Base-by-base conservation (phyloP, 2,888 invertebrate species). In the Tuberolachnus salignus region DNA sequence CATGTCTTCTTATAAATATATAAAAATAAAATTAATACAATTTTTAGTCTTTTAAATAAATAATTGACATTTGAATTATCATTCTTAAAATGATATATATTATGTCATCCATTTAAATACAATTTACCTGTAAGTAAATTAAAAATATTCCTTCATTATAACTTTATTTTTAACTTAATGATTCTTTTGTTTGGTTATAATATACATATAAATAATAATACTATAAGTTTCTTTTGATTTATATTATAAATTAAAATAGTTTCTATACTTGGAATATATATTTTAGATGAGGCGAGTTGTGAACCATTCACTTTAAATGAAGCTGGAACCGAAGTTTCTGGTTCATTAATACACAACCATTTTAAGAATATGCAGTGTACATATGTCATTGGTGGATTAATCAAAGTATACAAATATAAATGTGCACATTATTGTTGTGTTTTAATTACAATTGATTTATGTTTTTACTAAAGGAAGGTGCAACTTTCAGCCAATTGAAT, bases 321-420 rank as follows among this genome's bases (percentile, higher is more conserved):
- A 61, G 85, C 86, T 61, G 86, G 90, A 83, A 70, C 63, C 23
- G 81, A 81, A 46, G 81, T 82, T 42, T 82, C 82, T 75, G 87
- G 88, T 16, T 85, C 87, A 11, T 83, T 85, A 19, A 86, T 89
- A 44, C 85, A 90, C 83, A 92, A 92, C 84, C 89, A 88, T 82
- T 88, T 92, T 57, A 86, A 87, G 53, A 91, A 90, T 70, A 90
- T 89, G 84, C 87, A 88, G 0, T 92, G 92, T 84, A 89, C 91
- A 2, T 93, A 90, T 83, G 89, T 89, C 3, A 86, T 91, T 82
- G 88, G 90, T 19, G 86, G 86, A 34, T 78, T 71, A 57, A 69
- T 73, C n/a, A 80, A 81, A 81, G 82, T 82, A 71, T 71, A 51
- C 6, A 70, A 69, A 19, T 63, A 4, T 21, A 42, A 44, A 63